These are phyloP conservation scores for Leptinotarsa rubiginosa DNA, from an alignment of 2,888 invertebrate genomes.

Conservation along the genomic window DNA sequence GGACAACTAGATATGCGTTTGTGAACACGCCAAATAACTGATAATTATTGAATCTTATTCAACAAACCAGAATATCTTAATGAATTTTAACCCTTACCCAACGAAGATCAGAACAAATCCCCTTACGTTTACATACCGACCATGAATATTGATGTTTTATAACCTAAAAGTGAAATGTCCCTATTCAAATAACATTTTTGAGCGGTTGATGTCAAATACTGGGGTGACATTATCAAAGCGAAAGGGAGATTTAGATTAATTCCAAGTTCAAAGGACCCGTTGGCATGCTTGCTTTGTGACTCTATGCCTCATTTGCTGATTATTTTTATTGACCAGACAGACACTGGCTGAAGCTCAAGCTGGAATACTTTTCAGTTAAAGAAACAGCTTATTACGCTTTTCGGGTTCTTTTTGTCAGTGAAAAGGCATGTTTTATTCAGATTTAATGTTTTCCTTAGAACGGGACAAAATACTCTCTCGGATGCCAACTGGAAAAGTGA, in stretches of 20 bases:
- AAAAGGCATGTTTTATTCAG: conserved; percentile 26
- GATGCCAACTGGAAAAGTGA: neutral
- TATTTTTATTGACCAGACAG: conserved; percentile 61
- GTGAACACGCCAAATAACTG: neutral
- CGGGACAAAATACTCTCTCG: neutral
- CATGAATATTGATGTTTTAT: conserved; percentile 27
- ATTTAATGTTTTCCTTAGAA: conserved; percentile 18
- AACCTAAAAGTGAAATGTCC: conserved; percentile 40
- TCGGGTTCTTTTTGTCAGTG: conserved; percentile 35
- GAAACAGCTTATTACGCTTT: conserved; percentile 44
- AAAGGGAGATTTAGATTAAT: conserved; percentile 59
- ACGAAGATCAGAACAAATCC: conserved; percentile 1
- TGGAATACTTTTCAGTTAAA: conserved; percentile 44
- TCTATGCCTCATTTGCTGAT: conserved; percentile 62
- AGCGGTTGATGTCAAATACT: conserved; percentile 49
- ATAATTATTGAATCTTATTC: neutral
- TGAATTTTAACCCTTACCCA: neutral
- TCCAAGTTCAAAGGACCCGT: conserved; percentile 62
- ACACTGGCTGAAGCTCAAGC: conserved; percentile 41
- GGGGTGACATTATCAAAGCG: conserved; percentile 53
- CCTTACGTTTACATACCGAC: conserved; percentile 21
- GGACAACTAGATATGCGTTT: too few relatives aligned
- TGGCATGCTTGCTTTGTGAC: conserved; percentile 61
- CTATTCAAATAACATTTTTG: conserved; percentile 46
- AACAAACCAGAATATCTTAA: neutral